These are phyloP conservation scores for Propithecus deckenii DNA, from an alignment of 2,797 vertebrate species.

Conservation along the genomic window DNA sequence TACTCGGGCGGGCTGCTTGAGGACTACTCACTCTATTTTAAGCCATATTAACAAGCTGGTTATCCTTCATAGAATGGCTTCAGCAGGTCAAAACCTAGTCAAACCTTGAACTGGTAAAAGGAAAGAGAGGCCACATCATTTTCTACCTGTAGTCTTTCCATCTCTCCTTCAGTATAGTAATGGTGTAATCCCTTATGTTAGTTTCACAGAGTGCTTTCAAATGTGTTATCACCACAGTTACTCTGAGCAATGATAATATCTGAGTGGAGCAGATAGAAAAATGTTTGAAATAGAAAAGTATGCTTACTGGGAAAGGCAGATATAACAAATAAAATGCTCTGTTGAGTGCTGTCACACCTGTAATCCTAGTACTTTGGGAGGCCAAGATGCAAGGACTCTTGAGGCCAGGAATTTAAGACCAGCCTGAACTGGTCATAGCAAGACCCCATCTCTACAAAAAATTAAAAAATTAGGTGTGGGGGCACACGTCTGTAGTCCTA, in stretches of 20 bases:
- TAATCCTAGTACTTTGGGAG: not conserved
- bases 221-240: not conserved
- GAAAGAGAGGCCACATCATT: not conserved
- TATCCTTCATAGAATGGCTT: not conserved
- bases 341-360: not conserved
- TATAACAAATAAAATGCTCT: not conserved
- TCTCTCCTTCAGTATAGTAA: not conserved
- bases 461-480: too few relatives aligned
- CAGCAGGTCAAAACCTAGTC: not conserved
- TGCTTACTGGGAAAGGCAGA: not conserved
- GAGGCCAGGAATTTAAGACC: not conserved
- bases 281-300: not conserved
- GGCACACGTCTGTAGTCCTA: not conserved
- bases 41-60: not conserved
- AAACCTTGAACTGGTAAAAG: not conserved
- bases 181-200: not conserved
- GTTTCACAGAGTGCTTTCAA: not conserved
- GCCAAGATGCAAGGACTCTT: not conserved
- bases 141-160: not conserved
- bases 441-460: not conserved
- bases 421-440: not conserved
- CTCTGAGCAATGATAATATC: not conserved
- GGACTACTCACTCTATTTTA: not conserved
- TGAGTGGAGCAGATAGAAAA: not conserved
- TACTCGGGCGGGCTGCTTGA: constrained; percentile 65